Conservation (phyloP, 2,113 vertebrate species). For the Arizona elegans region DNA sequence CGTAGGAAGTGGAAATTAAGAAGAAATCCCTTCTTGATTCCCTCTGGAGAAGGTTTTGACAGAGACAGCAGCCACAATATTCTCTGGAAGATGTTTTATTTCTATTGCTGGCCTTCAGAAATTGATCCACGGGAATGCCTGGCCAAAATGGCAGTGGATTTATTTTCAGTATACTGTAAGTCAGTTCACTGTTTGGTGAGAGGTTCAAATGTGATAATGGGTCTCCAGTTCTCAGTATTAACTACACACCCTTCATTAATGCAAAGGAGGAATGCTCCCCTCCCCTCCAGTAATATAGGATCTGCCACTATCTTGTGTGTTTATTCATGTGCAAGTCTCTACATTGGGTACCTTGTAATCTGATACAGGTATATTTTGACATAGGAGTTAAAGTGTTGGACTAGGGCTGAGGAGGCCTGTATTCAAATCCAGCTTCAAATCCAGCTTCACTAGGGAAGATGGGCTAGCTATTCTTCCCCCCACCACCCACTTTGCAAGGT, state of each 20-base stretch:
- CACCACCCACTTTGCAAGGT: neutral
- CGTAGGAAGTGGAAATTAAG: constrained; percentile 1
- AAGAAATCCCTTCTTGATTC: neutral
- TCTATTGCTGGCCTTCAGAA: neutral
- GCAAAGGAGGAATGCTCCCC: neutral
- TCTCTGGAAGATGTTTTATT: neutral
- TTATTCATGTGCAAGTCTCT: neutral
- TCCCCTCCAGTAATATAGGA: neutral
- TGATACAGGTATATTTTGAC: neutral
- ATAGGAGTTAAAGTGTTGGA: neutral
- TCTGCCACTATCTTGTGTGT: neutral
- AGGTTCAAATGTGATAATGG: neutral
- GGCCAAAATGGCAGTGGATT: neutral
- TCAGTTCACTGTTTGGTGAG: neutral
- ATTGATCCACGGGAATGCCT: neutral
- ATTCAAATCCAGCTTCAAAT: neutral
- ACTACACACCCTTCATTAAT: neutral
- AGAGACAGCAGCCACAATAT: neutral
- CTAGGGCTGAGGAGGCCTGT: neutral
- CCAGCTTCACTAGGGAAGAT: neutral
- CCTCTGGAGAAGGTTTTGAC: neutral
- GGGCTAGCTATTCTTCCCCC: neutral
- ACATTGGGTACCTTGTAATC: neutral
- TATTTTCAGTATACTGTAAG: neutral
- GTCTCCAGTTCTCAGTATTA: neutral